Evolutionary conservation across 2,797 vertebrate species (phyloP), one percentile per base, ranked within the genome.

Genomic region (Anomalospiza imberbis): DNA sequence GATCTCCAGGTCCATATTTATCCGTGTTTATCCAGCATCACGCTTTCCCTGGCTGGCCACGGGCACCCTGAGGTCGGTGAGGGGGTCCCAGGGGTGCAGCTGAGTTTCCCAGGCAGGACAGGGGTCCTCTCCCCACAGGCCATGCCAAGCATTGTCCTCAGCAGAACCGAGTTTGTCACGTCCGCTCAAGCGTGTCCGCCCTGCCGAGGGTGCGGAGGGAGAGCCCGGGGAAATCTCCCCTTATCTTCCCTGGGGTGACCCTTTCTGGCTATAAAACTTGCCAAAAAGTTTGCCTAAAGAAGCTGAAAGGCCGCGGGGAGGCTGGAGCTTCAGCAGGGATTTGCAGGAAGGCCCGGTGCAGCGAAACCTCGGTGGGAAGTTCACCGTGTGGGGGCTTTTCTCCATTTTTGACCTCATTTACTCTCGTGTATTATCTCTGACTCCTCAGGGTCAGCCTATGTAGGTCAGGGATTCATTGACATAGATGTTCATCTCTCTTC

Each of bases 401-500:
- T 91, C 90, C 76, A 92, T 96, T 95, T 93, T 34, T 95, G 68
- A 85, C 94, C 86, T 94, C 80, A 63, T 96, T 97, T 96, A 95
- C 94, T 97, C 94, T 93, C 20, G 5, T 74, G 92, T 70, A 96
- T 97, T 97, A 95, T 97, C 96, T 95, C 89, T 71, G 95, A 89
- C 91, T 96, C 82, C 86, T 95, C 89, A 83, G 95, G 94, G 95
- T 97, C 95, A 97, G 95, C 76, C 85, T 95, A 92, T 94, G 90
- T 97, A 97, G 96, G 96, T 97, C 96, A 96, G 95, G 91, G 92
- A 96, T 95, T 96, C 94, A 95, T 68, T 96, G 95, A 96, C 94
- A 94, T 91, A 89, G 90, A 96, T 95, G 94, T 93, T 96, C 90
- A 71, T 93, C 88, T 90, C 82, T 85, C 75, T 73, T 75, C 60